Percentiles rank a stretch among this genome's conserved stretches.
Conservation (phyloP, 2,888 invertebrate species). For the Calephelis perditalis region DNA sequence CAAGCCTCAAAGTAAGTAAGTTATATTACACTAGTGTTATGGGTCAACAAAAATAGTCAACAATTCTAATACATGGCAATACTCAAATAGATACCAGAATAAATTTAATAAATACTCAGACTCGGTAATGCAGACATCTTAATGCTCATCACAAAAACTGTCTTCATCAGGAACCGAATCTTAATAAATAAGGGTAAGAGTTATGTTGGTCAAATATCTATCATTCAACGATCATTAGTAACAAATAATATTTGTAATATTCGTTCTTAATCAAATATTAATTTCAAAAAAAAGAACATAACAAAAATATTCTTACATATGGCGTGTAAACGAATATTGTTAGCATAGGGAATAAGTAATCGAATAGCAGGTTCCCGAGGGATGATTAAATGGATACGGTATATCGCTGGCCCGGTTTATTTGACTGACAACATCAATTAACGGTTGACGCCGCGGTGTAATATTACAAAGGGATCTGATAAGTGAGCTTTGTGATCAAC, state of each 20-base stretch:
- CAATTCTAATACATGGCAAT: too few relatives aligned
- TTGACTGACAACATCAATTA: constrained; percentile 77
- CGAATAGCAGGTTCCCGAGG: constrained; percentile 47
- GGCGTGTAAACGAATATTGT: constrained; percentile 6
- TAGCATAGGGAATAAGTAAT: constrained; percentile 9
- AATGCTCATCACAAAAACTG: too few relatives aligned
- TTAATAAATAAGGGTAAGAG: too few relatives aligned
- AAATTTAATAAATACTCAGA: too few relatives aligned
- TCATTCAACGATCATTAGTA: too few relatives aligned
- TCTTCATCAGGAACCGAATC: too few relatives aligned
- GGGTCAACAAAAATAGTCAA: too few relatives aligned
- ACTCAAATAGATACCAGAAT: too few relatives aligned
- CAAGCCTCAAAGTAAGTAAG: too few relatives aligned
- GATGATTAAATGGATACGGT: constrained; percentile 43
- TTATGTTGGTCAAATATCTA: too few relatives aligned
- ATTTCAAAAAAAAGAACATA: neutral
- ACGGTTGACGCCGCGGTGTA: constrained; percentile 66
- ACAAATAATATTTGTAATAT: constrained; percentile 24
- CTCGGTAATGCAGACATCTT: too few relatives aligned
- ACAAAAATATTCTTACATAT: constrained; percentile 7
- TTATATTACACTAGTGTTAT: too few relatives aligned
- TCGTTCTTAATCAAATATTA: constrained; percentile 28
- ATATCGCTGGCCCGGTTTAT: constrained; percentile 46
- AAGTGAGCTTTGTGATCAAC: constrained; percentile 37
- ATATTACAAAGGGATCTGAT: constrained; percentile 64